Evolutionary conservation across 2,113 vertebrate species (phyloP).

Genomic region (Callaeas wilsoni): DNA sequence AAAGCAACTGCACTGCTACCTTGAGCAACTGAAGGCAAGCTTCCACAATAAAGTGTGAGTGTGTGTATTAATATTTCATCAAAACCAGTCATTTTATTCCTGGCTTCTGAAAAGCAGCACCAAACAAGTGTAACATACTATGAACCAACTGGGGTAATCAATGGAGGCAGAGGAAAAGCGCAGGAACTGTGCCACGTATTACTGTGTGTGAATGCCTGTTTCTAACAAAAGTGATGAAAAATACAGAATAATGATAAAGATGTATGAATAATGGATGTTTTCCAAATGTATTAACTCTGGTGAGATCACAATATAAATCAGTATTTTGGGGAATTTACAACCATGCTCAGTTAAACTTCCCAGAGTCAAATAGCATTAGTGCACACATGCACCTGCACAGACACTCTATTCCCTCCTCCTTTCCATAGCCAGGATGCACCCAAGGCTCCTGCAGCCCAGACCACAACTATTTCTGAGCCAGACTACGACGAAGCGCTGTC

Average conservation of each 20-base stretch:
- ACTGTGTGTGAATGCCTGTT: neutral
- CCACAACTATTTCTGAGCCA: neutral
- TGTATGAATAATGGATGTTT: neutral
- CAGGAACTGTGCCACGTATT: neutral
- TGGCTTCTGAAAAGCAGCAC: neutral
- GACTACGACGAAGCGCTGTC: accelerated
- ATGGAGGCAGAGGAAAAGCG: neutral
- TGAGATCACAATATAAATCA: neutral
- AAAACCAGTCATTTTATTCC: neutral
- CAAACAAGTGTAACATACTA: neutral
- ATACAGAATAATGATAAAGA: neutral
- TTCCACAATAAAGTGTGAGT: neutral
- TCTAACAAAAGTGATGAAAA: neutral
- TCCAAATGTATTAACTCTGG: neutral
- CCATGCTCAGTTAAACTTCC: neutral
- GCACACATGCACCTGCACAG: neutral
- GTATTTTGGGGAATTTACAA: neutral
- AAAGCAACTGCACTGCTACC: neutral
- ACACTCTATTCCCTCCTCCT: neutral
- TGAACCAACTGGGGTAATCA: neutral
- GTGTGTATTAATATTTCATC: neutral
- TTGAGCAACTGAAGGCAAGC: neutral
- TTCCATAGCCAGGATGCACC: neutral
- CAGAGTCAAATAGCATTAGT: accelerated
- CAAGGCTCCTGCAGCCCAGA: neutral